Evolutionary conservation across 2,888 invertebrate species (phyloP).

Genomic region (Colostygia pectinataria): DNA sequence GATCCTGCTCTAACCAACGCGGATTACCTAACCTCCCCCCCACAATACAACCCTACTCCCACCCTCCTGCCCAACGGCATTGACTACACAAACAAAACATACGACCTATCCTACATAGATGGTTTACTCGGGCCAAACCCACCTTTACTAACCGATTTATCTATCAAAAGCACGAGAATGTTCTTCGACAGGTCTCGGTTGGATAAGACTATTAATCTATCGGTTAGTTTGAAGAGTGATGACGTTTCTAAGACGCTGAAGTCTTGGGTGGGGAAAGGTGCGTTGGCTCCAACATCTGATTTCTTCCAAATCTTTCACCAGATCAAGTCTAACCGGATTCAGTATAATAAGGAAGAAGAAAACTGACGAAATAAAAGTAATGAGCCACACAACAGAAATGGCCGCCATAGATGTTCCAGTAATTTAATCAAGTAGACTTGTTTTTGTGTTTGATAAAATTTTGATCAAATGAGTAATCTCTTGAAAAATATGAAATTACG

Average conservation of each 20-base stretch:
- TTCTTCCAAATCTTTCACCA: constrained; percentile 57
- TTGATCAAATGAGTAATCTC: no score
- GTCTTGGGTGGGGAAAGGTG: constrained; percentile 51
- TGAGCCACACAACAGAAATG: no score
- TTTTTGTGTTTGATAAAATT: no score
- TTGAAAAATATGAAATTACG: no score
- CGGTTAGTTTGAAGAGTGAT: constrained; percentile 49
- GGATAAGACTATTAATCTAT: constrained; percentile 54
- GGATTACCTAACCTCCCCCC: constrained; percentile 46
- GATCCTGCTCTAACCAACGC: constrained; percentile 44
- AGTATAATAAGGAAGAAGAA: constrained; percentile 35
- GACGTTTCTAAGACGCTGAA: constrained; percentile 56
- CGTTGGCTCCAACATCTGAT: constrained; percentile 55
- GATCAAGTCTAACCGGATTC: constrained; percentile 56
- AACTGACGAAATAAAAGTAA: constrained; percentile 34
- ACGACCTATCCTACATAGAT: constrained; percentile 56
- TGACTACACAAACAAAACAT: constrained; percentile 59
- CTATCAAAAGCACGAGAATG: constrained; percentile 41
- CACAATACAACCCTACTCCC: constrained; percentile 54
- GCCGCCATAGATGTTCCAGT: no score
- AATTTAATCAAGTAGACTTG: no score
- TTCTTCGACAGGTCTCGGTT: constrained; percentile 52
- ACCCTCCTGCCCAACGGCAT: constrained; percentile 52
- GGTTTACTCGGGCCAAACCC: constrained; percentile 60
- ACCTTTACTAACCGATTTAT: constrained; percentile 56